Percentiles rank a stretch among this genome's conserved stretches.
Evolutionary conservation across 2,113 vertebrate genomes (phyloP).

Genomic region (Prionailurus bengalensis): DNA sequence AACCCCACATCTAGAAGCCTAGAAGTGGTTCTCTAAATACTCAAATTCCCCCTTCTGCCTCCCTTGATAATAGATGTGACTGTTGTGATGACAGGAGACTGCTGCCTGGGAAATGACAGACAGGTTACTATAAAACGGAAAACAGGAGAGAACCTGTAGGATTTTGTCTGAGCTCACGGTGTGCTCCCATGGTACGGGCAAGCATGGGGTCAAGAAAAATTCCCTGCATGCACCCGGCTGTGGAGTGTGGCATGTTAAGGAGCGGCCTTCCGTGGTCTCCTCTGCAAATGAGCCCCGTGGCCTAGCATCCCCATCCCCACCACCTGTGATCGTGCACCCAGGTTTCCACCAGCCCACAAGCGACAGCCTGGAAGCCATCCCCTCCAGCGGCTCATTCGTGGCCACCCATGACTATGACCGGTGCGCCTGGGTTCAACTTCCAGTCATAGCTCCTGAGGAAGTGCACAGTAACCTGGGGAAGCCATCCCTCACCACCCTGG

Average conservation of each 20-base stretch:
- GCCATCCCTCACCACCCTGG: neutral
- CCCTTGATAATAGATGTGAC: neutral
- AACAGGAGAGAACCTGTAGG: neutral
- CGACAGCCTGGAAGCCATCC: neutral
- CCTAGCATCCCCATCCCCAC: neutral
- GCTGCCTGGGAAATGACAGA: neutral
- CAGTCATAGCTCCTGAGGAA: neutral
- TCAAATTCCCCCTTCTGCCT: neutral
- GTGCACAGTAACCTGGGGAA: neutral
- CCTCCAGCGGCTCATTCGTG: neutral
- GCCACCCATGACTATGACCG: neutral
- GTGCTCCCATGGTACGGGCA: neutral
- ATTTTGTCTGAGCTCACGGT: neutral
- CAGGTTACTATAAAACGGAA: neutral
- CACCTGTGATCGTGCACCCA: neutral
- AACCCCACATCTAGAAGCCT: neutral
- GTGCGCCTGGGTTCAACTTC: neutral
- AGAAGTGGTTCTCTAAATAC: neutral
- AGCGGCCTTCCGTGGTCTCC: neutral
- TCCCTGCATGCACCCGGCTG: accelerated
- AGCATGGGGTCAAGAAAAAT: neutral
- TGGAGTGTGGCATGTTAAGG: neutral
- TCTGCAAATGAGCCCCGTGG: neutral
- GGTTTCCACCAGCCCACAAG: neutral
- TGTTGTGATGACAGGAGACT: neutral